Conservation (phyloP, 2,888 invertebrate species). For the Hoplodrina blanda region DNA sequence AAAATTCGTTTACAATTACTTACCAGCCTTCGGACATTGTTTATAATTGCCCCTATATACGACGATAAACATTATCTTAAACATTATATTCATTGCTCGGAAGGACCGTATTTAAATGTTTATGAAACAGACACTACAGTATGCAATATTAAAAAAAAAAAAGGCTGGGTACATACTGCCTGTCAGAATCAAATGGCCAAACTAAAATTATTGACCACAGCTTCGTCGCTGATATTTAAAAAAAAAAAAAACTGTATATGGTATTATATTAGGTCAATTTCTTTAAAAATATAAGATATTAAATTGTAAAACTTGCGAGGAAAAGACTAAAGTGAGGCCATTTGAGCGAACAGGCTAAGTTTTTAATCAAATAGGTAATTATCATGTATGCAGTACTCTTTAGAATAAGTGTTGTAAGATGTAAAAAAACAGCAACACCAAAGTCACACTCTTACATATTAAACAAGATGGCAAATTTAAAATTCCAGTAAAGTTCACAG, state of each 20-base stretch:
- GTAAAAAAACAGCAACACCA: conserved; percentile 7
- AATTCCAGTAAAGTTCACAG: conserved; percentile 5
- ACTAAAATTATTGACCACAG: conserved; percentile 20
- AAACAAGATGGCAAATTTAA: conserved; percentile 1
- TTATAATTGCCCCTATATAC: conserved; percentile 59
- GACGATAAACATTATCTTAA: conserved; percentile 41
- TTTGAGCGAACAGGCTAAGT: neutral
- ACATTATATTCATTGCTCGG: conserved; percentile 23
- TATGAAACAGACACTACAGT: neutral
- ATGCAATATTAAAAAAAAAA: neutral
- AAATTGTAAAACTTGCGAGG: conserved; percentile 39
- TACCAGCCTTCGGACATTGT: conserved; percentile 63
- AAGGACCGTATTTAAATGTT: conserved; percentile 2
- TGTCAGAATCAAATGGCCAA: conserved; percentile 15
- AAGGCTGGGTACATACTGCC: neutral
- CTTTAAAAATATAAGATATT: conserved; percentile 18
- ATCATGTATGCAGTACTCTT: neutral
- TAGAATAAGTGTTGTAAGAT: neutral
- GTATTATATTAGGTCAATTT: conserved; percentile 4
- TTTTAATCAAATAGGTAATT: neutral
- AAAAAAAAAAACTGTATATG: conserved; percentile 14
- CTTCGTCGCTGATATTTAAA: conserved; percentile 17
- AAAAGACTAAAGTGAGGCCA: conserved; percentile 43
- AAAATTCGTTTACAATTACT: conserved; percentile 59
- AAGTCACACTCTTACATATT: neutral